Conservation (phyloP, 2,888 invertebrate genomes). For the Apeira syringaria region DNA sequence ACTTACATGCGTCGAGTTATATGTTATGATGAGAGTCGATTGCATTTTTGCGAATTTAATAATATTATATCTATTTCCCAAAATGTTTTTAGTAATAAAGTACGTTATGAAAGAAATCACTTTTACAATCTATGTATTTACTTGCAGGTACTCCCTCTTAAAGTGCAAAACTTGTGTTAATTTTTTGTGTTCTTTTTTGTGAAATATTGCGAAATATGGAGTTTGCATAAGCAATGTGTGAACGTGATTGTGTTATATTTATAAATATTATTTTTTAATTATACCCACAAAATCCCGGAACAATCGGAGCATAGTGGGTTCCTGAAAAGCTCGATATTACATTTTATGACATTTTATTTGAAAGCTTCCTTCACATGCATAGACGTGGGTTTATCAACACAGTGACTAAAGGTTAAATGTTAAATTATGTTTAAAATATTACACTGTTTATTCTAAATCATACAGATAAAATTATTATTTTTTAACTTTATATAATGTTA, state of each 20-base stretch:
- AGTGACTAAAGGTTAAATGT: no score
- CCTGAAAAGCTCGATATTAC: constrained; percentile 40
- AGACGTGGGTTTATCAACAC: constrained; percentile 19
- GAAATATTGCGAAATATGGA: constrained; percentile 42
- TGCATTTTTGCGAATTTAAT: constrained; percentile 1
- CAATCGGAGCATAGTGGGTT: constrained; percentile 18
- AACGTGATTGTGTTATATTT: constrained; percentile 37
- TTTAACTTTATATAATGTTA: no score
- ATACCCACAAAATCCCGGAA: constrained; percentile 25
- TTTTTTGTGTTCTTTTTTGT: constrained; percentile 36
- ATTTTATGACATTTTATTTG: constrained; percentile 30
- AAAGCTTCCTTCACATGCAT: constrained; percentile 43
- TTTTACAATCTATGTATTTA: constrained; percentile 15
- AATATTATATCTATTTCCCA: not conserved
- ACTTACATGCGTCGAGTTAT: constrained; percentile 51
- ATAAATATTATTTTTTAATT: constrained; percentile 23
- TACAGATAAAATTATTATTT: no score
- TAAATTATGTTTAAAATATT: no score
- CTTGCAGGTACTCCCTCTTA: constrained; percentile 20
- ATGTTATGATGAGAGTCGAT: constrained; percentile 30
- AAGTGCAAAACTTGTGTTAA: constrained; percentile 40
- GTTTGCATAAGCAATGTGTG: constrained; percentile 55
- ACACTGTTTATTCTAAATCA: no score
- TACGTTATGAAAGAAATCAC: constrained; percentile 1
- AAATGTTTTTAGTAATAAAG: not conserved